A percentile compares a stretch with the other conserved stretches of the same genome.
These are phyloP conservation scores for Mythimna lalbum DNA, from an alignment of 2,888 invertebrate genomes.

Conservation along the genomic window DNA sequence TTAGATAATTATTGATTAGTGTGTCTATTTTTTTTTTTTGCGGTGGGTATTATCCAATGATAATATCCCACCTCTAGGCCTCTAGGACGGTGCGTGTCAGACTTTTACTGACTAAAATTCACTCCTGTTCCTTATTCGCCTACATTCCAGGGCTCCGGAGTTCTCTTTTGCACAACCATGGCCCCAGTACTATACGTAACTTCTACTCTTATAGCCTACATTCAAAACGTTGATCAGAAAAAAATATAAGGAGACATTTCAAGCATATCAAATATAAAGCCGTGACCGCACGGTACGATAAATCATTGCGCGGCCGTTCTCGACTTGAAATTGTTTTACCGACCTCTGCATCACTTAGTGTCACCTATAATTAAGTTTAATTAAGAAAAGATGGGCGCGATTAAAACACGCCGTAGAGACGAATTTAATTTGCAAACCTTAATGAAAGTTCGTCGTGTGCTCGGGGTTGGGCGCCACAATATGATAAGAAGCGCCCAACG, in stretches of 20 bases:
- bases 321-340: slow-evolving; percentile 58
- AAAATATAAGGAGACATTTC: slow-evolving; percentile 3
- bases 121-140: too few relatives aligned
- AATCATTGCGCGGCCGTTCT: slow-evolving; percentile 51
- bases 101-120: too few relatives aligned
- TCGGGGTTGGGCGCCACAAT: slow-evolving; percentile 68
- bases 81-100: too few relatives aligned
- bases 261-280: slow-evolving; percentile 20
- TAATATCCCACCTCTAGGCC: too few relatives aligned
- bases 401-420: slow-evolving; percentile 78
- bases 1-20: too few relatives aligned
- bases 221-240: too few relatives aligned
- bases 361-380: slow-evolving; percentile 80
- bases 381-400: slow-evolving; percentile 77
- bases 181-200: too few relatives aligned
- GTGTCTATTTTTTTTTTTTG: too few relatives aligned
- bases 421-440: slow-evolving; percentile 85
- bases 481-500: slow-evolving; percentile 71
- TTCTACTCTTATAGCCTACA: too few relatives aligned
- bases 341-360: slow-evolving; percentile 67
- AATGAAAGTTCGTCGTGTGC: slow-evolving; percentile 75
- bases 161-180: too few relatives aligned
- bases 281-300: slow-evolving; percentile 32
- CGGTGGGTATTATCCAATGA: too few relatives aligned
- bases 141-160: too few relatives aligned